Percentiles rank a stretch among this genome's conserved stretches.
These are phyloP conservation scores for Calameuta filiformis DNA, from an alignment of 2,888 invertebrate genomes.

Conservation along the genomic window DNA sequence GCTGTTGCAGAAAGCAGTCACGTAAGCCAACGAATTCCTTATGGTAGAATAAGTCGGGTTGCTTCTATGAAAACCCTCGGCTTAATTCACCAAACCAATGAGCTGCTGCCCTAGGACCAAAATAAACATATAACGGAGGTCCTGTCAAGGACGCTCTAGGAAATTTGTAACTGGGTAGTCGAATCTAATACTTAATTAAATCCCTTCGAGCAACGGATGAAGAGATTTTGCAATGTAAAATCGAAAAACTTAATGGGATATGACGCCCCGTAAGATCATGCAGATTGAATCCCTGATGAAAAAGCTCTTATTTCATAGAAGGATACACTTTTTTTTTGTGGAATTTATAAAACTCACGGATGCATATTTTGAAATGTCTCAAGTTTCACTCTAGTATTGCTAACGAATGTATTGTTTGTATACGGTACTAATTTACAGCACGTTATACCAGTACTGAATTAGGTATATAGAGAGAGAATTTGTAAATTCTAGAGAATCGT, in stretches of 20 bases:
- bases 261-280: not conserved
- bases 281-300: not conserved
- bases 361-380: not conserved
- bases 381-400: not conserved
- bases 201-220: not conserved
- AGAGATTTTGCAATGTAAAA: not conserved
- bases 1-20: not conserved
- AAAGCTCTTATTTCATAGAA: not conserved
- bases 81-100: not conserved
- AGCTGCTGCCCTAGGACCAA: not conserved
- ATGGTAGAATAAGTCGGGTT: not conserved
- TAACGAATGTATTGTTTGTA: not conserved
- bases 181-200: not conserved
- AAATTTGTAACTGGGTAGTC: not conserved
- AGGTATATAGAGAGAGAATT: not conserved
- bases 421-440: not conserved
- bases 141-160: not conserved
- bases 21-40: not conserved
- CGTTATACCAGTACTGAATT: not conserved
- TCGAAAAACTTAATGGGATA: not conserved
- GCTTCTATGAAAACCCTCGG: not conserved
- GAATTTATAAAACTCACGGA: not conserved
- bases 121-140: not conserved
- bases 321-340: not conserved
- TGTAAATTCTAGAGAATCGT: not conserved